These are phyloP conservation scores for Microtus ochrogaster DNA, from an alignment of 2,113 vertebrate genomes.

Conservation along the genomic window DNA sequence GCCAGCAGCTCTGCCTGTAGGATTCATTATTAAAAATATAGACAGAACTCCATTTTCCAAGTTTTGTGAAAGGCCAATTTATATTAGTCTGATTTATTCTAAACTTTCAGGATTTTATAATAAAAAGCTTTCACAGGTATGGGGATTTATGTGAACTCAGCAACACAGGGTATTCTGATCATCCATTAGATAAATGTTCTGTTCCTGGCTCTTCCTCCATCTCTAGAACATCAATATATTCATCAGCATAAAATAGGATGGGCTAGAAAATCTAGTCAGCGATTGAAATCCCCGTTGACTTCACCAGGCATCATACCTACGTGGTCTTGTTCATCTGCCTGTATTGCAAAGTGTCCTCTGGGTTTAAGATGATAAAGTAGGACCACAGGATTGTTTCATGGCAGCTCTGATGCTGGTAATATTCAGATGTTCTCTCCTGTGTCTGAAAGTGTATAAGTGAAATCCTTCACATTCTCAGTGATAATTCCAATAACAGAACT, in stretches of 20 bases:
- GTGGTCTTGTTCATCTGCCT: not conserved
- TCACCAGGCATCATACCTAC: not conserved
- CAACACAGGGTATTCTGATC: slow-evolving; percentile 41
- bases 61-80: slow-evolving; percentile 53
- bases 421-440: slow-evolving; percentile 25
- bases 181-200: slow-evolving; percentile 46
- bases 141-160: slow-evolving; percentile 61
- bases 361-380: not conserved
- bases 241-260: not conserved
- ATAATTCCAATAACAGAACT: slow-evolving; percentile 20
- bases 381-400: not conserved
- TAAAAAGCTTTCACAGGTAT: slow-evolving; percentile 21
- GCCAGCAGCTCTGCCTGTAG: not conserved
- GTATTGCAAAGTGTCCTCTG: not conserved
- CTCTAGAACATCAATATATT: slow-evolving; percentile 20
- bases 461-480: not conserved
- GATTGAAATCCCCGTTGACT: not conserved
- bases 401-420: not conserved
- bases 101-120: not conserved
- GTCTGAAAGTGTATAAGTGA: not conserved
- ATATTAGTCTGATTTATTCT: slow-evolving; percentile 61
- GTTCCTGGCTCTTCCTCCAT: not conserved
- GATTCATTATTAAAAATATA: slow-evolving; percentile 42
- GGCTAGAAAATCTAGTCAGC: not conserved
- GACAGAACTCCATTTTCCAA: slow-evolving; percentile 35